phyloP scores from a whole-genome alignment of 2,888 invertebrate species.

The Coenonympha glycerion region DNA sequence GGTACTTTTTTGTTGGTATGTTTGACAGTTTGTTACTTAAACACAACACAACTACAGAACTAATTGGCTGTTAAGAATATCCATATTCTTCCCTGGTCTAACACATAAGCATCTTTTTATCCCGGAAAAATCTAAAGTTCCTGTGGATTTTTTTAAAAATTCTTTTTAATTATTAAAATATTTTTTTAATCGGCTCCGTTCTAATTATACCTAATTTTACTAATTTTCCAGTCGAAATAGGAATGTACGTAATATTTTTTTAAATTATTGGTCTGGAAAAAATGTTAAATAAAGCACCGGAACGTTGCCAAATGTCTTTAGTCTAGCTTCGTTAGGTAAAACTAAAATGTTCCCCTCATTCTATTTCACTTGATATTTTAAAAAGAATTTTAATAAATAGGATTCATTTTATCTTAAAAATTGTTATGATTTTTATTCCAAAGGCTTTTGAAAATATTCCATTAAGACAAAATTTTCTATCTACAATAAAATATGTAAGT shows the following conservation, averaged over 20 bases:
- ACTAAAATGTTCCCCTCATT: background rate
- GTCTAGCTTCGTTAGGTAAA: constrained; percentile 1
- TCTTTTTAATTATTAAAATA: no score
- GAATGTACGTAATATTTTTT: background rate
- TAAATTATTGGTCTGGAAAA: background rate
- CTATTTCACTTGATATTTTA: background rate
- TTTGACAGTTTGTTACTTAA: no score
- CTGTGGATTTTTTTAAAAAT: no score
- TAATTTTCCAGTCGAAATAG: background rate
- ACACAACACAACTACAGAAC: no score
- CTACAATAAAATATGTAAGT: no score
- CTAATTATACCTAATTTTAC: no score
- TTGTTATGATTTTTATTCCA: background rate
- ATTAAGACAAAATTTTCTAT: background rate
- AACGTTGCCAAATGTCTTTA: background rate
- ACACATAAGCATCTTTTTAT: no score
- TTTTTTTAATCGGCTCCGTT: no score
- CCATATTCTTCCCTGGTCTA: no score
- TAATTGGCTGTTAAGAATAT: no score
- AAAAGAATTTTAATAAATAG: background rate
- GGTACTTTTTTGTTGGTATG: no score
- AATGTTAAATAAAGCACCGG: background rate
- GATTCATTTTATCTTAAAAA: background rate
- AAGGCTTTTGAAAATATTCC: constrained; percentile 3
- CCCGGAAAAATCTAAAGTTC: no score